These are phyloP conservation scores for Notolabrus celidotus DNA, from an alignment of 2,797 vertebrate genomes.

Conservation along the genomic window DNA sequence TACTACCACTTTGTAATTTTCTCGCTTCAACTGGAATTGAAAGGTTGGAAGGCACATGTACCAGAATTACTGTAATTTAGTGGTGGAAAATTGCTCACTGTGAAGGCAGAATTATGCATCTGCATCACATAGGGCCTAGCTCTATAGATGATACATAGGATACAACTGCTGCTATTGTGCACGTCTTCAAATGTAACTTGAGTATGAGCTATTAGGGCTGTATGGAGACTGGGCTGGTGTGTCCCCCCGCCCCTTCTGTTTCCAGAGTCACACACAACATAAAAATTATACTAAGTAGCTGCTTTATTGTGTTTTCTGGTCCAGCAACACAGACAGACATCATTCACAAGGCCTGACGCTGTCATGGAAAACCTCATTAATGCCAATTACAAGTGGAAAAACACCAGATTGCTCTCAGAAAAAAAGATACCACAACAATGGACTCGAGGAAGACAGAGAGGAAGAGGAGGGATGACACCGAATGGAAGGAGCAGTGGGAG, in stretches of 20 bases:
- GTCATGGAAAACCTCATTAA: conserved; percentile 52
- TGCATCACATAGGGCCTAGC: not conserved
- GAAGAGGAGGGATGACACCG: conserved; percentile 31
- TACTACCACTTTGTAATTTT: not conserved
- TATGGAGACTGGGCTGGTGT: not conserved
- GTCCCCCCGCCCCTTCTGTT: conserved; percentile 2
- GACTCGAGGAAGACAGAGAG: conserved; percentile 11
- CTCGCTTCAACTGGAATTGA: conserved; percentile 1
- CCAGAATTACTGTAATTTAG: not conserved
- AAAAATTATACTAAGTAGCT: conserved; percentile 18
- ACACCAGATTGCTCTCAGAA: conserved; percentile 40
- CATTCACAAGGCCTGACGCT: conserved; percentile 23
- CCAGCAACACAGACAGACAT: conserved; percentile 20
- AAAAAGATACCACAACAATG: conserved; percentile 34
- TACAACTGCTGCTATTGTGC: not conserved
- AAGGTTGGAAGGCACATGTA: not conserved
- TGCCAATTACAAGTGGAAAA: conserved; percentile 51
- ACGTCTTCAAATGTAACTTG: not conserved
- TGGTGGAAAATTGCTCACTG: not conserved
- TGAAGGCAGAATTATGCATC: conserved; percentile 8
- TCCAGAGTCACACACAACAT: not conserved
- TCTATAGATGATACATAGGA: not conserved
- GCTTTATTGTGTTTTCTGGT: conserved; percentile 24
- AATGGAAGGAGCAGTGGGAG: conserved; percentile 50
- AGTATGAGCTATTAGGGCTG: not conserved